phyloP scores from a whole-genome alignment of 2,113 vertebrate genomes.

The Grus americana region DNA sequence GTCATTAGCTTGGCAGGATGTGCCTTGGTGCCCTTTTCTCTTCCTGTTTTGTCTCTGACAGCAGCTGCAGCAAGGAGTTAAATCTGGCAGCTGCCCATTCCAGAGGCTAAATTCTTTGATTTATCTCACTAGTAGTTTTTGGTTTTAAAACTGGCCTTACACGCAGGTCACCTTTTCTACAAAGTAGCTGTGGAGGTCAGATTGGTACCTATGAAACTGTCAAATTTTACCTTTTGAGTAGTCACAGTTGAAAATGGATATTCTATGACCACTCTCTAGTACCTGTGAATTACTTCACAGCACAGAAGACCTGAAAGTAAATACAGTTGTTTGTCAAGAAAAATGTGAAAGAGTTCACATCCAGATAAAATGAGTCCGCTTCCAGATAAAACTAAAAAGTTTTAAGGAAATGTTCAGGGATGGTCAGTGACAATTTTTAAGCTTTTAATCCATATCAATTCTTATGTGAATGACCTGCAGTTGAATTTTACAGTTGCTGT shows the following conservation, averaged over 20 bases:
- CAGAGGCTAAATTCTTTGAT: neutral
- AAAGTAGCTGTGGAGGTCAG: neutral
- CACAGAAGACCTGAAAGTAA: neutral
- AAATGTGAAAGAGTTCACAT: neutral
- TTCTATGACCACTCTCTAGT: neutral
- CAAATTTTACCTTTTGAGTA: neutral
- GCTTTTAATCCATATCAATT: neutral
- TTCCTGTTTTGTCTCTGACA: neutral
- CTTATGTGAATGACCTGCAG: neutral
- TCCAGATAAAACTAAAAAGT: neutral
- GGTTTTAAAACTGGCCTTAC: neutral
- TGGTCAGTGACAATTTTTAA: neutral
- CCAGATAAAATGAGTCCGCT: neutral
- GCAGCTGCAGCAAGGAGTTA: slow-evolving; percentile 1
- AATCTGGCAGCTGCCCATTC: neutral
- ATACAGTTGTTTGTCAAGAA: neutral
- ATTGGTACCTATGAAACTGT: neutral
- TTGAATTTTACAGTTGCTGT: neutral
- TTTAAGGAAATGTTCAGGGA: neutral
- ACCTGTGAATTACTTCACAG: neutral
- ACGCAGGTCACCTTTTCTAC: neutral
- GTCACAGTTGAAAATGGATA: neutral
- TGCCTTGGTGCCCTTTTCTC: neutral
- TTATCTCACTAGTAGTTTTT: neutral
- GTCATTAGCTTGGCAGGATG: neutral